Base-by-base conservation (phyloP, 1,140 invertebrate genomes). In the Vanessa atalanta region DNA sequence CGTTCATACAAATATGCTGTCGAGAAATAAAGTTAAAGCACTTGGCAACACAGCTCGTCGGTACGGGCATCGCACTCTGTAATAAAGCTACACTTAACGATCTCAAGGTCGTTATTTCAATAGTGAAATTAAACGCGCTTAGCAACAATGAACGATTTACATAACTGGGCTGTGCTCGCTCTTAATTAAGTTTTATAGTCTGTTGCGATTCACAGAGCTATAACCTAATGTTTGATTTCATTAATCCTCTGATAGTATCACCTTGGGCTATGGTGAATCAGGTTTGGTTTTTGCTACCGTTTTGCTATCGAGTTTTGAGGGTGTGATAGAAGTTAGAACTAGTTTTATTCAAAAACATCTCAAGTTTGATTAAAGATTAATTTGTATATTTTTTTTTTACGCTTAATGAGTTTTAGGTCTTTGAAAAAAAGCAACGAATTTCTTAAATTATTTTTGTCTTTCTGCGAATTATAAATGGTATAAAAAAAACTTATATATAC, bases 101-200 rank as follows among this genome's bases (percentile, higher is more conserved):
- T 80, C 73, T 71, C 81, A 78, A 81, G 74, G 75, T 77, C 72
- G 77, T 57, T 47, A 53, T 74, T n/a, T 80, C 73, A 78, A 77
- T 78, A 85, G 77, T 82, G 81, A 81, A 84, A 85, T 83, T 83
- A 80, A 84, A 82, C 80, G 77, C 74, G 81, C 84, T 80, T 88
- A 83, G 87, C 82, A 88, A 89, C 87, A 89, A 83, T 78, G 78
- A 70, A 53, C 79, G 70, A 84, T 88, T 87, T 85, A 79, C 85
- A 88, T 86, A 84, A 85, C 76, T 83, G 77, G 70, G 75, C 80
- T 68, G 69, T 68, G 55, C 51, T 69, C 51, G 70, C 51, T 69
- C 80, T 79, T 82, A 81, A 84, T 84, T 84, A 81, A 79, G 69
- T 78, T 80, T 78, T 73, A 78, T 70, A 77, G 63, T 69, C 65